phyloP scores from a whole-genome alignment of 2,113 vertebrate species.

The Catharus fuscescens region DNA sequence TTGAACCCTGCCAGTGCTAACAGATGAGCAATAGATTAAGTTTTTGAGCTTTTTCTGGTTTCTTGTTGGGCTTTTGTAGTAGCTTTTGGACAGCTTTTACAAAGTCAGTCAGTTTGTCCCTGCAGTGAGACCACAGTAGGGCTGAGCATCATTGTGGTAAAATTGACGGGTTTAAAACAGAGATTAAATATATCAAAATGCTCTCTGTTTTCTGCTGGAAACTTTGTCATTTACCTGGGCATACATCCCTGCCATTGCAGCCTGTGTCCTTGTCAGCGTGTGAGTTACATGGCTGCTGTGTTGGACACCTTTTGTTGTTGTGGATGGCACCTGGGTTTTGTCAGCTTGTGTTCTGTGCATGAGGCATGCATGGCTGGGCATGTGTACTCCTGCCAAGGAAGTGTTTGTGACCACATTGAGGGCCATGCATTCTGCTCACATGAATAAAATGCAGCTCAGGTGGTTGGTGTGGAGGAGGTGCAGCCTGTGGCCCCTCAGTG shows the following conservation, averaged over 20 bases:
- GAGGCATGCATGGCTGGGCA: not conserved
- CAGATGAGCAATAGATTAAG: not conserved
- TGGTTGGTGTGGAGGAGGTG: not conserved
- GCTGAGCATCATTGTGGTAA: not conserved
- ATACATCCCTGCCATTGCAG: fast-evolving
- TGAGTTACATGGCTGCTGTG: not conserved
- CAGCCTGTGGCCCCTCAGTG: not conserved
- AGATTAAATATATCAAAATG: not conserved
- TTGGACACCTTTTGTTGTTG: not conserved
- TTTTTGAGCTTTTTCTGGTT: not conserved
- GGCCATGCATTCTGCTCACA: fast-evolving
- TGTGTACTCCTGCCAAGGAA: not conserved
- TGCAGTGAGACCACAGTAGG: not conserved
- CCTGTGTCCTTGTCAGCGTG: not conserved
- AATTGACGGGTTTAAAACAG: not conserved
- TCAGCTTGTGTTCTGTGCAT: not conserved
- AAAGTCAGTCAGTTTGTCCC: not conserved
- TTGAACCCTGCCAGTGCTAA: not conserved
- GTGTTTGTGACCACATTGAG: not conserved
- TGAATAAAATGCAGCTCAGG: not conserved
- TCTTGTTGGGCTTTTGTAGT: not conserved
- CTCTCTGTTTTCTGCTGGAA: not conserved
- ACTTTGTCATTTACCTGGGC: not conserved
- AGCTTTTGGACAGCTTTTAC: not conserved
- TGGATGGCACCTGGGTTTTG: not conserved